Conservation (phyloP, 2,797 vertebrate species). For the Glossophaga mutica region DNA sequence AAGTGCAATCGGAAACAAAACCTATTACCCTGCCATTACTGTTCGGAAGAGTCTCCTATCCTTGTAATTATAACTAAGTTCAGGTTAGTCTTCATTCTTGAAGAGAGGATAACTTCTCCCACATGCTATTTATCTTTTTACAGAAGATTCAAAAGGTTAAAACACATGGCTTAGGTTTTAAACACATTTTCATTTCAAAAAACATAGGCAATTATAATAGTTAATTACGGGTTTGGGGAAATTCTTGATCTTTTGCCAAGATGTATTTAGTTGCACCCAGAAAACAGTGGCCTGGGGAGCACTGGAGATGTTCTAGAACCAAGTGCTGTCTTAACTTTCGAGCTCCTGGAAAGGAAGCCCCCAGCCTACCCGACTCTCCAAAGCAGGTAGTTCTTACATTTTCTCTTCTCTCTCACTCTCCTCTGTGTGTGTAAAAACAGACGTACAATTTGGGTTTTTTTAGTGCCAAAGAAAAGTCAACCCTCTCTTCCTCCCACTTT, state of each 20-base stretch:
- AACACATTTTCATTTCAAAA: conserved; percentile 56
- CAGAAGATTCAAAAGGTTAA: conserved; percentile 45
- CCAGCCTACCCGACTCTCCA: not conserved
- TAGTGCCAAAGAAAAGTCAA: not conserved
- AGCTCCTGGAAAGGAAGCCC: not conserved
- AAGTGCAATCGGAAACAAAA: conserved; percentile 6
- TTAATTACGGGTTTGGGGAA: not conserved
- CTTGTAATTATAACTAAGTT: conserved; percentile 55
- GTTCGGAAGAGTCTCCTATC: not conserved
- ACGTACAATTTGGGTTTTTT: not conserved
- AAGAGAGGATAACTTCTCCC: not conserved
- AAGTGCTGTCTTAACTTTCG: not conserved
- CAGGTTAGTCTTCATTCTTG: conserved; percentile 44
- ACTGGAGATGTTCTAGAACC: not conserved
- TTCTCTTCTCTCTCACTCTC: not conserved
- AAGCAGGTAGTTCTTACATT: not conserved
- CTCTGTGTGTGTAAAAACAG: not conserved
- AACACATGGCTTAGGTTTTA: conserved; percentile 49
- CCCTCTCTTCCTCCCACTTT: not conserved
- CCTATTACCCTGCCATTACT: not conserved
- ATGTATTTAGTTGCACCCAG: not conserved
- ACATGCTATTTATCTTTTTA: conserved; percentile 31
- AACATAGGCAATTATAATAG: conserved; percentile 30
- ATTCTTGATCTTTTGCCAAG: conserved; percentile 37
- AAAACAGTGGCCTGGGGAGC: not conserved